A percentile compares a stretch with the other conserved stretches of the same genome.
These are phyloP conservation scores for Balearica regulorum DNA, from an alignment of 2,797 vertebrate genomes.

Conservation along the genomic window DNA sequence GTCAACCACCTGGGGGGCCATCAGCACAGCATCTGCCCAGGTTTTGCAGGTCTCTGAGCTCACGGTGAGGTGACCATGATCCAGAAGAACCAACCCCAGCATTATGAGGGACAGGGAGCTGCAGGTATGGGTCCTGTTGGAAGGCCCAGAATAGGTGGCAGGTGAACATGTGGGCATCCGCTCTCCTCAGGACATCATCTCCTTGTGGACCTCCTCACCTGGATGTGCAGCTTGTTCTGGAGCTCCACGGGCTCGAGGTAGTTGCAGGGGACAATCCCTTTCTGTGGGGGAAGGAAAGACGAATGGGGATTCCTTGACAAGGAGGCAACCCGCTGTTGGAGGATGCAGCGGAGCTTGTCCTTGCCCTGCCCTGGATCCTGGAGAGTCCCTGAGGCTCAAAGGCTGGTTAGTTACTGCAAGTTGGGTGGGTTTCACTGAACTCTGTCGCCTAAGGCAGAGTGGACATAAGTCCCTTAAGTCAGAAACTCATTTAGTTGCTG, in stretches of 20 bases:
- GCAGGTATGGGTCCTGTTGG: neutral
- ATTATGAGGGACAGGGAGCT: neutral
- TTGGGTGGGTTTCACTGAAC: neutral
- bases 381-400: neutral
- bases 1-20: fast-evolving
- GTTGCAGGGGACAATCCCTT: conserved; percentile 93
- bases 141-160: neutral
- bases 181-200: neutral
- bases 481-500: neutral
- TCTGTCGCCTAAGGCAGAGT: neutral
- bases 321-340: neutral
- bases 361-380: neutral
- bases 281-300: conserved; percentile 68
- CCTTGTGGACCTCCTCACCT: conserved; percentile 35
- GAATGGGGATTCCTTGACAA: neutral
- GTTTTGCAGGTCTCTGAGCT: neutral
- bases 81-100: neutral
- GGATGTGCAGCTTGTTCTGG: conserved; percentile 64
- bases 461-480: neutral
- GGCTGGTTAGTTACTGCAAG: neutral
- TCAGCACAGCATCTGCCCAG: neutral
- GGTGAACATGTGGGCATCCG: neutral
- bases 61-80: neutral
- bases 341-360: neutral
- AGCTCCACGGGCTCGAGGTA: conserved; percentile 89